Evolutionary conservation across 2,888 invertebrate species (phyloP).

Genomic region (Drosophila mettleri): DNA sequence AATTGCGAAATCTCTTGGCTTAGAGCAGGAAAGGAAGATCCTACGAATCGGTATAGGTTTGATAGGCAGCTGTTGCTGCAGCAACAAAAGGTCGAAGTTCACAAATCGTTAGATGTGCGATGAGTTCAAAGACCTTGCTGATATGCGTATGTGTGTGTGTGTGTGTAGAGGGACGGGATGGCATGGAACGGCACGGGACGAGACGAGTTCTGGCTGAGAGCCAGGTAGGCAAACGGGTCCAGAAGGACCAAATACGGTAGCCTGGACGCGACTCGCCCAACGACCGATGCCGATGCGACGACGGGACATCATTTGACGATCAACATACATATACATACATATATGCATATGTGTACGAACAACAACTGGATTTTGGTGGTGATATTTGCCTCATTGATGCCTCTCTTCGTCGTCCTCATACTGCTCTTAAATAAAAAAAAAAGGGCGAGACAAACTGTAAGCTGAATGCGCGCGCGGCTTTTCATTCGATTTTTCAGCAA

Average conservation of each 20-base stretch:
- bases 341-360: not conserved
- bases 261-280: conserved; percentile 48
- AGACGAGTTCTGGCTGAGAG: conserved; percentile 5
- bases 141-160: conserved; percentile 16
- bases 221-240: conserved; percentile 30
- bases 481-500: conserved; percentile 75
- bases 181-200: conserved; percentile 9
- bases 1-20: conserved; percentile 27
- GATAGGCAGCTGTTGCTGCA: conserved; percentile 51
- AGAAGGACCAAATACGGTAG: conserved; percentile 23
- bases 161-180: conserved; percentile 37
- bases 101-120: conserved; percentile 57
- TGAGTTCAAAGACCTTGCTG: conserved; percentile 70
- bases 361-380: conserved; percentile 43
- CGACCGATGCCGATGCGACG: conserved; percentile 40
- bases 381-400: conserved; percentile 52
- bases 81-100: conserved; percentile 20
- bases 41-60: conserved; percentile 13
- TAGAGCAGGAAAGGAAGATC: conserved; percentile 6
- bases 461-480: conserved; percentile 62
- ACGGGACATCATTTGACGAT: conserved; percentile 71
- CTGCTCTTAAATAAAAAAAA: conserved; percentile 29
- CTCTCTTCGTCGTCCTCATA: conserved; percentile 7
- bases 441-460: conserved; percentile 46
- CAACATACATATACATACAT: conserved; percentile 32